Evolutionary conservation across 64 coral and sea anemone genomes (phyloP).

Genomic region (Astreopora myriophthalma): DNA sequence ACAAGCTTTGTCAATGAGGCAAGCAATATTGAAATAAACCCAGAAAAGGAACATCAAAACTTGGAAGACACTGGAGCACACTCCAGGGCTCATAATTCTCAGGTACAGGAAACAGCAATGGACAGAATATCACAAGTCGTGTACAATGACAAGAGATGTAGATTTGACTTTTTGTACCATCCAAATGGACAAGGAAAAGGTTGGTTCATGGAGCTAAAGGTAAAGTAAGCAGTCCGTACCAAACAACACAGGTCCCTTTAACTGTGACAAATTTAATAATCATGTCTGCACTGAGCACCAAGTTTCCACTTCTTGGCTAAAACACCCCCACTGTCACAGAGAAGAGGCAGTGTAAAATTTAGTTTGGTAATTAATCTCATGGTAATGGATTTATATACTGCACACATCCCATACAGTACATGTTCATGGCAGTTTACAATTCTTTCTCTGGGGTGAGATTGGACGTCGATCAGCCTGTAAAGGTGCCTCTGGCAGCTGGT

Average conservation of each 20-base stretch:
- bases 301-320: no score
- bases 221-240: background rate
- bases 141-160: background rate
- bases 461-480: no score
- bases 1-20: background rate
- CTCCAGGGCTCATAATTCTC: background rate
- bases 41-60: background rate
- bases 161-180: constrained; percentile 42
- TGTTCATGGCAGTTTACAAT: no score
- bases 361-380: no score
- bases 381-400: no score
- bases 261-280: background rate
- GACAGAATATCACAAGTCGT: background rate
- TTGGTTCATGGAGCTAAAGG: background rate
- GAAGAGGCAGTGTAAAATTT: no score
- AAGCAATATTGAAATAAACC: background rate
- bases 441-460: no score
- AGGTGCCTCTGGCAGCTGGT: no score
- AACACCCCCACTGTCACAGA: no score
- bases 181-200: background rate
- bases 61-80: background rate
- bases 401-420: no score
- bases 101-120: background rate
- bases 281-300: no score
- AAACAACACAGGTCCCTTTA: background rate